A percentile compares a stretch with the other conserved stretches of the same genome.
These are phyloP conservation scores for Habrosyne pyritoides DNA, from an alignment of 2,888 invertebrate genomes.

Conservation along the genomic window DNA sequence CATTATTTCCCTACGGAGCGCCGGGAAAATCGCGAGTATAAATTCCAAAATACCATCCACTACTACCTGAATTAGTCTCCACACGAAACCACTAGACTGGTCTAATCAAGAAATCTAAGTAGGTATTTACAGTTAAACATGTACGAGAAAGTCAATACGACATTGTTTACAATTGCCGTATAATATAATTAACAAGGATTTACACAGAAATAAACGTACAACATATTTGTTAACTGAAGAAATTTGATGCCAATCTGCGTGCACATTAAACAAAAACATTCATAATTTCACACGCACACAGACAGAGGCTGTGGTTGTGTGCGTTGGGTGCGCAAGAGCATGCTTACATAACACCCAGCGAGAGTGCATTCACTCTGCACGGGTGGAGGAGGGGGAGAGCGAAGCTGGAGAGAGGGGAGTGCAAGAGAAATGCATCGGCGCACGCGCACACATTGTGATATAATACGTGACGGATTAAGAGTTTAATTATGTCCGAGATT, in stretches of 20 bases:
- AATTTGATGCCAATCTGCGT: constrained; percentile 38
- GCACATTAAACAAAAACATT: constrained; percentile 44
- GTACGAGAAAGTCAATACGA: background rate
- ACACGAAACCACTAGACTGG: background rate
- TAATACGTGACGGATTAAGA: constrained; percentile 40
- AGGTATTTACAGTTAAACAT: background rate
- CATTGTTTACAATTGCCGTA: background rate
- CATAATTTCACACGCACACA: constrained; percentile 42
- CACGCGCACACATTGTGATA: constrained; percentile 46
- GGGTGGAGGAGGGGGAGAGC: constrained; percentile 18
- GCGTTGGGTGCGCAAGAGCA: constrained; percentile 22
- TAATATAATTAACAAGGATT: constrained; percentile 11
- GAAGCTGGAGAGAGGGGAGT: constrained; percentile 20
- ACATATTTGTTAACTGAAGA: constrained; percentile 19
- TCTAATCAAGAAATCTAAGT: background rate
- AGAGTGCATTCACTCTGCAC: constrained; percentile 77
- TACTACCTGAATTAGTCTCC: too few relatives aligned
- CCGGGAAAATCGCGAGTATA: too few relatives aligned
- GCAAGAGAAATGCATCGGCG: constrained; percentile 61
- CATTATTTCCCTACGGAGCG: too few relatives aligned
- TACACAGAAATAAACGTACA: constrained; percentile 19
- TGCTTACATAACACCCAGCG: constrained; percentile 71
- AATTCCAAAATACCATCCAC: too few relatives aligned
- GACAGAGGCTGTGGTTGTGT: constrained; percentile 3
- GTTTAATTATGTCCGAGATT: constrained; percentile 40